Evolutionary conservation across 2,888 invertebrate genomes (phyloP).

Genomic region (Scaptomyza caliginosa): DNA sequence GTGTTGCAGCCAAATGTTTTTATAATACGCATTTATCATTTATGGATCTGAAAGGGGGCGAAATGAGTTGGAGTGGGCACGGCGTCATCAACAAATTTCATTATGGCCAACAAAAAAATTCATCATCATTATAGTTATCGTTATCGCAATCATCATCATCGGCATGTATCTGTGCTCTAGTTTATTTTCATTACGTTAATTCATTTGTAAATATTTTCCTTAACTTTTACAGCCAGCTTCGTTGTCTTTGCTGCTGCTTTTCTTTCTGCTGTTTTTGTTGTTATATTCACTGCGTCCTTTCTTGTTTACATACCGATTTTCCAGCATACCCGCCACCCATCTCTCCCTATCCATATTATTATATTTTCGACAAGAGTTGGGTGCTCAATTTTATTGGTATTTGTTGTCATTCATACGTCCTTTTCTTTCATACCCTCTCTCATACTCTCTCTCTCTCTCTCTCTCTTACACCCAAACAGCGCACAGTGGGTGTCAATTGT

Average conservation of each 20-base stretch:
- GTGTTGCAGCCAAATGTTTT: conserved; percentile 37
- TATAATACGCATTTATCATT: conserved; percentile 57
- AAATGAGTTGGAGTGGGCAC: conserved; percentile 23
- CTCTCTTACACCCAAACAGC: background rate
- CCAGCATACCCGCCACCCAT: conserved; percentile 34
- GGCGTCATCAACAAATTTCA: conserved; percentile 44
- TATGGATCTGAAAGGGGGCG: conserved; percentile 38
- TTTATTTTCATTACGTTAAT: conserved; percentile 78
- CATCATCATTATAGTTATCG: conserved; percentile 3
- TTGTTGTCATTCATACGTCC: conserved; percentile 54
- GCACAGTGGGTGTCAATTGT: conserved; percentile 59
- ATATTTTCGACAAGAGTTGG: conserved; percentile 21
- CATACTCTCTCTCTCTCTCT: background rate
- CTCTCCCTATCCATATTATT: background rate
- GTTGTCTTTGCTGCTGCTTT: conserved; percentile 4
- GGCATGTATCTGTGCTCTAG: conserved; percentile 56
- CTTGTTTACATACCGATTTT: conserved; percentile 70
- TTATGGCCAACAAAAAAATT: conserved; percentile 6
- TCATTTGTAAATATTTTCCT: conserved; percentile 78
- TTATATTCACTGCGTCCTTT: conserved; percentile 24
- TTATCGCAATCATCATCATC: conserved; percentile 21
- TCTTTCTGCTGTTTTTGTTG: conserved; percentile 9
- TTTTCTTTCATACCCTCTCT: background rate
- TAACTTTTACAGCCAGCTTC: conserved; percentile 67
- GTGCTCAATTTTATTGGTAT: conserved; percentile 56